Evolutionary conservation across 1,140 invertebrate species (phyloP).

Genomic region (Polyergus mexicanus): DNA sequence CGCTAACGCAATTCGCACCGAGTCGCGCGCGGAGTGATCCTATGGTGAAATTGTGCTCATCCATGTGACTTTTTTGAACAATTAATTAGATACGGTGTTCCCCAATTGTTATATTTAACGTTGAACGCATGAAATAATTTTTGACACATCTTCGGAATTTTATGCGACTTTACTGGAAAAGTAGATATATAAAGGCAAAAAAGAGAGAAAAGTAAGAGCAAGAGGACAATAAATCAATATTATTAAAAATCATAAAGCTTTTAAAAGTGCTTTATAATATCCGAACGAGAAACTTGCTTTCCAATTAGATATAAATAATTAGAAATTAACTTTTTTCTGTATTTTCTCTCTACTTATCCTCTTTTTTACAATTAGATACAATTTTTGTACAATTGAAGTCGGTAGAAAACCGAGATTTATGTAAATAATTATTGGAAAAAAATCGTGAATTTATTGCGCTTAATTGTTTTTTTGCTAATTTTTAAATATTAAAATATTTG

Average conservation of each 20-base stretch:
- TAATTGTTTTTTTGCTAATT: background rate
- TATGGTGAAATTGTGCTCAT: constrained; percentile 30
- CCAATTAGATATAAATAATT: background rate
- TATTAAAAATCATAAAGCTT: background rate
- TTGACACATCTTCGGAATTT: background rate
- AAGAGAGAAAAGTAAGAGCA: background rate
- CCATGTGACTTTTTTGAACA: background rate
- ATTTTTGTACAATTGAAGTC: background rate
- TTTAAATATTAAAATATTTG: background rate
- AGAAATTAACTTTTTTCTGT: background rate
- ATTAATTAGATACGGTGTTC: background rate
- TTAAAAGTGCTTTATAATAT: background rate
- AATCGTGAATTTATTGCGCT: background rate
- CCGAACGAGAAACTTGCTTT: background rate
- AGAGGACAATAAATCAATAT: background rate
- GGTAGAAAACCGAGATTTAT: background rate
- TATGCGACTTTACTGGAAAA: background rate
- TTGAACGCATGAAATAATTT: background rate
- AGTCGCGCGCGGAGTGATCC: constrained; percentile 45
- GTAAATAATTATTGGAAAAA: background rate
- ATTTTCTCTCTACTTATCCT: background rate
- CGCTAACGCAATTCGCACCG: constrained; percentile 66
- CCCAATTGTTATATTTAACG: background rate
- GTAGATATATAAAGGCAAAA: background rate
- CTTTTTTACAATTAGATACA: background rate